Evolutionary conservation across 2,113 vertebrate species (phyloP).

Genomic region (Corvus cornix): DNA sequence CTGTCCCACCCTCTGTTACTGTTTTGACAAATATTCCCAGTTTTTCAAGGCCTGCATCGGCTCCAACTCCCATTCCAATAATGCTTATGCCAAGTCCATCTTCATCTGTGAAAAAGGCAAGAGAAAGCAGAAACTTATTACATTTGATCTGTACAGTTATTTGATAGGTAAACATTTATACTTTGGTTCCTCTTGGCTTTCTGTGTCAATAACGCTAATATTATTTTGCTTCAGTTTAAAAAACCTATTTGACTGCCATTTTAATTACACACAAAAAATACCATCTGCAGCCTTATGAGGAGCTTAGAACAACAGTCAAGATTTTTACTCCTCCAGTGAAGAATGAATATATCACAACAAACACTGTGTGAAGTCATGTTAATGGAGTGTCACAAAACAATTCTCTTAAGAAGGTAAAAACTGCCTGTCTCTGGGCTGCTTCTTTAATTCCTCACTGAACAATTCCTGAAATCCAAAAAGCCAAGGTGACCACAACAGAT

Average conservation of each 20-base stretch:
- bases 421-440: background rate
- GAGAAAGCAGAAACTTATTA: background rate
- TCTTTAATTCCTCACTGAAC: background rate
- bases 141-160: background rate
- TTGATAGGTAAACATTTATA: background rate
- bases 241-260: background rate
- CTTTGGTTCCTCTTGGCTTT: background rate
- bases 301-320: background rate
- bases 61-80: constrained; percentile 98
- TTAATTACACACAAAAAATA: background rate
- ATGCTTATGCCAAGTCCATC: constrained; percentile 98
- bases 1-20: constrained; percentile 94
- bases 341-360: background rate
- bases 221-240: background rate
- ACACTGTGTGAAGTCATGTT: background rate
- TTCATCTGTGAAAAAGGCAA: constrained; percentile 81
- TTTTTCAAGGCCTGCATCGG: constrained; percentile 95
- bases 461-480: background rate
- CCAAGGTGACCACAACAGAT: background rate
- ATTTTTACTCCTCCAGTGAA: background rate
- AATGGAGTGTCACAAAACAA: background rate
- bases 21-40: constrained; percentile 99
- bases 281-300: background rate
- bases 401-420: background rate
- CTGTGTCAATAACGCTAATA: background rate